Evolutionary conservation across 2,888 invertebrate species (phyloP), one percentile per base, ranked within the genome.

Genomic region (Fragum sueziense): DNA sequence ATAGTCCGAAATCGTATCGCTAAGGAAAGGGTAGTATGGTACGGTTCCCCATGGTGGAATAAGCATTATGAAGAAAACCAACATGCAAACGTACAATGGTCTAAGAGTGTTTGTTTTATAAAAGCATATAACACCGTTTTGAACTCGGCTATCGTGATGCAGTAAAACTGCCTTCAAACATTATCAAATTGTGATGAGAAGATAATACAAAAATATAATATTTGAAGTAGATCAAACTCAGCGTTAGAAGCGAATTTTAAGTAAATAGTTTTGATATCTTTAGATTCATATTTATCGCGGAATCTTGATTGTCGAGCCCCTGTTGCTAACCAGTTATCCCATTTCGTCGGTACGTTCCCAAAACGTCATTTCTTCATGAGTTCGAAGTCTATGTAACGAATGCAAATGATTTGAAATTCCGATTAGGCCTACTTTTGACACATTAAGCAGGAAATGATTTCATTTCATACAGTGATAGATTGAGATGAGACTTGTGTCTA

Each of bases 191-290:
- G 9, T 37, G 65, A 65, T 65, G 22, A 17, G 3, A 27, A 65
- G 65, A 65, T 65, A 65, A 65, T 65, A 34, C 41, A 41, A 65
- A 65, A 65, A 65, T 65, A 65, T 65, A n/a, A 65, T 65, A 34
- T 65, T 34, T 25, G 17, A 37, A 25, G 65, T 27, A 65, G 41
- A 65, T 65, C 65, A 65, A 65, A 65, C 41, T 25, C 41, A 65
- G 41, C 37, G 27, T 2, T 65, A 65, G 65, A 65, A 41, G 65
- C 65, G 65, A 65, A 65, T 65, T 65, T 65, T 37, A 14, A 65
- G 41, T 65, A 65, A 65, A 34, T 34, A 22, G 9, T 41, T 14
- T 65, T 25, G n/a, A 33, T 65, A 61, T 27, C 65, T 33, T 25
- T 41, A 65, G 41, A 65, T 65, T 65, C 65, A 41, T 65, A 65